Base-by-base conservation (phyloP, 92 coral and sea anemone genomes). In the Plumapathes pennacea region DNA sequence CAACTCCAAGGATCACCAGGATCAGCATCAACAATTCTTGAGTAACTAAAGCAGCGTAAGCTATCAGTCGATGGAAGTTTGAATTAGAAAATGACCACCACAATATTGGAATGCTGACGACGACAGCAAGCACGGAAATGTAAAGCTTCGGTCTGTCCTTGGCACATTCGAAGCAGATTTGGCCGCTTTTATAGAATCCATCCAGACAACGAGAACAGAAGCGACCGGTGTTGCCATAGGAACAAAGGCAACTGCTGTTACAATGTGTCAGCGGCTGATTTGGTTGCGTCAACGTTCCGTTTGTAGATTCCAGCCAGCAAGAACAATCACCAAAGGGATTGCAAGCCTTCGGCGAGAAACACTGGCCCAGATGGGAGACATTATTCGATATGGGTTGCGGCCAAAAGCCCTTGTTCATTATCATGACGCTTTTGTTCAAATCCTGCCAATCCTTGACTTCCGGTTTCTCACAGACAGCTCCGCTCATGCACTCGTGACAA, bases 381-480 rank as follows among this genome's bases (percentile, higher is more conserved):
- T 85, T 85, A 2, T 62, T 38, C 32, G 76, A 57, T 8, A 64
- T 59, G n/a, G 83, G 81, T 20, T 69, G 83, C 18, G 96, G 90
- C 89, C 89, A 88, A 46, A 60, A 83, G 27, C 96, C 90, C 17
- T n/a, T 55, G 9, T 54, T 67, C 4, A 88, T 67, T 10, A 78
- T 76, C 96, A 88, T 82, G 27, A 39, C 25, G 29, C 73, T 72
- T 32, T 57, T 57, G 18, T 70, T 58, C 5, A 37, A 28, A 41
- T 55, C 34, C 18, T 78, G 31, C 0, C 32, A 3, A 18, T 62
- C 66, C 9, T 67, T 19, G 50, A 51, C 47, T 6, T 49, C 32
- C 1, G 9, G 30, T 32, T 26, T 29, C 0, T 33, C n/a, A 43
- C 95, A 87, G 46, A 19, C 38, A 7, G 81, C 95, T 0, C 82